Evolutionary conservation across 30 jellyfish, hydroid and myxozoan species (phyloP).

Genomic region (Nemopilema nomurai): DNA sequence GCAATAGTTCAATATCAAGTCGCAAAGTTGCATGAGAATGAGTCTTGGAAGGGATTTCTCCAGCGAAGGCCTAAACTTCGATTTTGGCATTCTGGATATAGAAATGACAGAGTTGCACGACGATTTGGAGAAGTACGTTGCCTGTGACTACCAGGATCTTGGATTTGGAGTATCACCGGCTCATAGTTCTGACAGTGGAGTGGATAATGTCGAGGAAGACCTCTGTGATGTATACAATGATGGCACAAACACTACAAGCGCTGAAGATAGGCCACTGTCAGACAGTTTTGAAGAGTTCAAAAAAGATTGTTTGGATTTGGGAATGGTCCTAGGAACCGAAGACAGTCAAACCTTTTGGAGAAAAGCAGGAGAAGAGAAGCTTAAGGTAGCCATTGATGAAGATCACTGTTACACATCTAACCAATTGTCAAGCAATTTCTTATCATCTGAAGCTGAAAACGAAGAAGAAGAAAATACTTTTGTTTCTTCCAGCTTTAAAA

Average conservation of each 20-base stretch:
- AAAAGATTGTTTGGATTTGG: not conserved
- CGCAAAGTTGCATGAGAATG: too few relatives aligned
- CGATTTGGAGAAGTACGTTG: not conserved
- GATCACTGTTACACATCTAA: constrained; percentile 54
- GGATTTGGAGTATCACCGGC: constrained; percentile 51
- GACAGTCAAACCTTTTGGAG: not conserved
- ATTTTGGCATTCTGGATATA: constrained; percentile 3
- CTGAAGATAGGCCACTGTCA: not conserved
- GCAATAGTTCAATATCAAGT: too few relatives aligned
- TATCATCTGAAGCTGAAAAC: not conserved
- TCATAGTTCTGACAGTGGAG: constrained; percentile 79
- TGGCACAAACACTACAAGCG: not conserved
- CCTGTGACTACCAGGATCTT: not conserved
- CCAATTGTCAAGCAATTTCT: not conserved
- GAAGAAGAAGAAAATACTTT: not conserved
- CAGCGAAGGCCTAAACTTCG: not conserved
- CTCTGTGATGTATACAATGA: constrained; percentile 1
- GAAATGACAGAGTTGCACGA: constrained; percentile 31
- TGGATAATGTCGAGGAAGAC: constrained; percentile 43
- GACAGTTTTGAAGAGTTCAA: not conserved
- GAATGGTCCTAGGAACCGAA: not conserved
- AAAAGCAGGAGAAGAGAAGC: not conserved
- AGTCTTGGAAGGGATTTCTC: not conserved
- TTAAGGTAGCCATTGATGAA: constrained; percentile 20
- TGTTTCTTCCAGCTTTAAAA: not conserved